A percentile compares a stretch with the other conserved stretches of the same genome.
Conservation (phyloP, 2,113 vertebrate species). For the Pituophis catenifer region DNA sequence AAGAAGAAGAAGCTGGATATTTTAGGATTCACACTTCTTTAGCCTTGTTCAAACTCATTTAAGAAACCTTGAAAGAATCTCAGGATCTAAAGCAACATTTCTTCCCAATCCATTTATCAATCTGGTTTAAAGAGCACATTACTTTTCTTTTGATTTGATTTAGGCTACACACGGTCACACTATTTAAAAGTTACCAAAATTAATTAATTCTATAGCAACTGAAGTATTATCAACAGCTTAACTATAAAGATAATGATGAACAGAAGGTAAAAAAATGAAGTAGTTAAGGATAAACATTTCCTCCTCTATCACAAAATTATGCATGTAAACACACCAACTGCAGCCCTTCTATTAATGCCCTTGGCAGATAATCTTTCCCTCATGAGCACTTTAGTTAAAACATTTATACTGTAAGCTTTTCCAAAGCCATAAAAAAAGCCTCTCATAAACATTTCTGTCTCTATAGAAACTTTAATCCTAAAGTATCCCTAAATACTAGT, state of each 20-base stretch:
- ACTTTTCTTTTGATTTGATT: not conserved
- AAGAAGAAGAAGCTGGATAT: not conserved
- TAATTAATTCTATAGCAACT: not conserved
- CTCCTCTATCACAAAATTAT: not conserved
- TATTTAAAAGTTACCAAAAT: not conserved
- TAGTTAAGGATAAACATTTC: not conserved
- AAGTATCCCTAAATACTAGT: accelerated
- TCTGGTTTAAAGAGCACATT: not conserved
- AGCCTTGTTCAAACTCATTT: not conserved
- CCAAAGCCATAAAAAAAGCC: not conserved
- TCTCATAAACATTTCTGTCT: not conserved
- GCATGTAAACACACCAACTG: not conserved
- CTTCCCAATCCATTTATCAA: not conserved
- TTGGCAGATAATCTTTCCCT: not conserved
- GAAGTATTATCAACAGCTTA: not conserved
- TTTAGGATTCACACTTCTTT: not conserved
- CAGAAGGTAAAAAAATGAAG: not conserved
- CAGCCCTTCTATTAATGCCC: not conserved
- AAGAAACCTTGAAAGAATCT: not conserved
- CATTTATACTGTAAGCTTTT: not conserved
- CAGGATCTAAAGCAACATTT: not conserved
- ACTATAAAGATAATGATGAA: not conserved
- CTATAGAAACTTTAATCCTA: not conserved
- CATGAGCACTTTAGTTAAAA: constrained; percentile 4
- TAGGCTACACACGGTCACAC: not conserved